These are phyloP conservation scores for Styela plicata DNA, from an alignment of 23 tunicate genomes.

Conservation along the genomic window DNA sequence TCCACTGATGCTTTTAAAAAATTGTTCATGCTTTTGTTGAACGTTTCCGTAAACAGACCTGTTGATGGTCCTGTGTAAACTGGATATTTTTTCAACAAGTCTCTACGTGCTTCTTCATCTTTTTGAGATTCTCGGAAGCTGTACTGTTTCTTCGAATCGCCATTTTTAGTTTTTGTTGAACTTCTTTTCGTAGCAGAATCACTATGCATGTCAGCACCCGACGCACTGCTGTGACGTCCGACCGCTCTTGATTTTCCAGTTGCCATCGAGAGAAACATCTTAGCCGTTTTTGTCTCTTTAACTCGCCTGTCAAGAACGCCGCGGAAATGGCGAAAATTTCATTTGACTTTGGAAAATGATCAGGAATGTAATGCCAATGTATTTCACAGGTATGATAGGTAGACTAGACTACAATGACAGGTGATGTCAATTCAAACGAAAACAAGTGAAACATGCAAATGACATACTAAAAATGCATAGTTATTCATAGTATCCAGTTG, in stretches of 20 bases:
- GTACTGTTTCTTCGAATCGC: background rate
- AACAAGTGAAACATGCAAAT: too few species aligned
- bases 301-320: slow-evolving; percentile 21
- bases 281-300: background rate
- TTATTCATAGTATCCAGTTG: too few species aligned
- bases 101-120: background rate
- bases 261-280: background rate
- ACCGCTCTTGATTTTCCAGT: background rate
- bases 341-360: background rate
- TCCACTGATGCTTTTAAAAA: background rate
- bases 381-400: too few species aligned
- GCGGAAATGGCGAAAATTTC: background rate
- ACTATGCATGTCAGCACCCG: background rate
- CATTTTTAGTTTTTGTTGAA: background rate
- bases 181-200: background rate
- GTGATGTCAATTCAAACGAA: too few species aligned
- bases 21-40: background rate
- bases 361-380: too few species aligned
- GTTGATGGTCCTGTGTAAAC: slow-evolving; percentile 16
- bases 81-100: slow-evolving; percentile 17
- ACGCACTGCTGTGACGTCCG: slow-evolving; percentile 8
- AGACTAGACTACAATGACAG: too few species aligned
- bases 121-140: background rate
- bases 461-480: too few species aligned
- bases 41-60: slow-evolving; percentile 10